Evolutionary conservation across 2,888 invertebrate genomes (phyloP).

Genomic region (Harmothoe impar): DNA sequence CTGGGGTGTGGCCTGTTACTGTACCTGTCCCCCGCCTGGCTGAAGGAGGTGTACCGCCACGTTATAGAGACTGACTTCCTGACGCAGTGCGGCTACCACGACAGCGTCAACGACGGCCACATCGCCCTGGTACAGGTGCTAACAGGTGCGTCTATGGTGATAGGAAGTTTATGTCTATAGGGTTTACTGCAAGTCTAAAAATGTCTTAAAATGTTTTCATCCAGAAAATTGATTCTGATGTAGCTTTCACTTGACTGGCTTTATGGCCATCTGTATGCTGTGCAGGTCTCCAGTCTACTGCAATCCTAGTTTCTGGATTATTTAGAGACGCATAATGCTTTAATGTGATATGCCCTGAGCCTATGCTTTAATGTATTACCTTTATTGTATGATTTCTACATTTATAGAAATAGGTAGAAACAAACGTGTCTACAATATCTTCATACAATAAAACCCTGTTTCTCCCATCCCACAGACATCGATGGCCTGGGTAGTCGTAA

Average conservation of each 20-base stretch:
- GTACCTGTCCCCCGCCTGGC: slow-evolving; percentile 96
- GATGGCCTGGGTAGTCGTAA: slow-evolving; percentile 89
- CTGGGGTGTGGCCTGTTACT: slow-evolving; percentile 96
- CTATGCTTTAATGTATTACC: too few species aligned
- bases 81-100: slow-evolving; percentile 86
- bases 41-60: slow-evolving; percentile 95
- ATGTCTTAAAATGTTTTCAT: not conserved
- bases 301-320: too few species aligned
- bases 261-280: too few species aligned
- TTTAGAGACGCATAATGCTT: too few species aligned
- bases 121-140: slow-evolving; percentile 89
- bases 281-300: too few species aligned
- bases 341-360: too few species aligned
- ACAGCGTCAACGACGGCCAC: slow-evolving; percentile 84
- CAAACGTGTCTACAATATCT: too few species aligned
- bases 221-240: too few species aligned
- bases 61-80: slow-evolving; percentile 90
- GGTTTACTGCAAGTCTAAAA: not conserved
- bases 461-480: slow-evolving; percentile 66
- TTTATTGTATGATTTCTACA: too few species aligned
- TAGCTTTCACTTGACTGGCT: too few species aligned
- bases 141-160: slow-evolving; percentile 87
- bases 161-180: slow-evolving; percentile 83
- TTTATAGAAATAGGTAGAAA: too few species aligned
- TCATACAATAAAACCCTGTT: too few species aligned